Base-by-base conservation (phyloP, 1,140 invertebrate genomes). In the Cyclina sinensis region DNA sequence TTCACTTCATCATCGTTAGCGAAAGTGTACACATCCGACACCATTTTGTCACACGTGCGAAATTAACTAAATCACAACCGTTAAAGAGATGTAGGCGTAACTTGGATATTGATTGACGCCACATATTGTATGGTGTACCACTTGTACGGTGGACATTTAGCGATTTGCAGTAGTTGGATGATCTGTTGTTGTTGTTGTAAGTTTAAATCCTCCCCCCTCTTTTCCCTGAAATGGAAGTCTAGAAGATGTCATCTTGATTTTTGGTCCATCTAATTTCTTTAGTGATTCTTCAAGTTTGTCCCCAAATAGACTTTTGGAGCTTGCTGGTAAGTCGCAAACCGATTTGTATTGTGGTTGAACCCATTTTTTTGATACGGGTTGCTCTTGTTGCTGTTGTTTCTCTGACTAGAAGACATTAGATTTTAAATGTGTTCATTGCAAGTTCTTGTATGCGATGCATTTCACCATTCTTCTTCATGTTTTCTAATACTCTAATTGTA, bases 201-300 rank as follows among this genome's bases (percentile, higher is more conserved):
- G 0, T 16, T n/a, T n/a, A n/a, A n/a, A n/a, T 35, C 37, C 14
- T 24, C 24, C 65, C 65, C 65, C 65, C 14, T n/a, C 39, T 70
- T 37, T 70, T 12, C 35, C 32, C 18, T 27, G 39, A 70, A 70
- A 39, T 37, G 37, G 32, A 39, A 39, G 21, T 16, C 18, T n/a
- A 30, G 65, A 37, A 37, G 32, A n/a, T 12, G 65, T 70, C 35
- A 70, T 37, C 32, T 70, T 70, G 65, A 39, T 70, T 70, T 70
- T 70, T 27, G 65, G 35, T 37, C 35, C 65, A 18, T 39, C 32
- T 37, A 70, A 37, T 16, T 70, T 70, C 35, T 70, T 70, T 7
- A 70, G 11, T 16, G 32, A 37, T 39, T 70, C 65, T 37, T 70
- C 32, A 4, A 70, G 24, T 37, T 39, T 70, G 65, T 70, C 65